Evolutionary conservation across 2,113 vertebrate species (phyloP).

Genomic region (rabbit (Oryctolagus cuniculus)): DNA sequence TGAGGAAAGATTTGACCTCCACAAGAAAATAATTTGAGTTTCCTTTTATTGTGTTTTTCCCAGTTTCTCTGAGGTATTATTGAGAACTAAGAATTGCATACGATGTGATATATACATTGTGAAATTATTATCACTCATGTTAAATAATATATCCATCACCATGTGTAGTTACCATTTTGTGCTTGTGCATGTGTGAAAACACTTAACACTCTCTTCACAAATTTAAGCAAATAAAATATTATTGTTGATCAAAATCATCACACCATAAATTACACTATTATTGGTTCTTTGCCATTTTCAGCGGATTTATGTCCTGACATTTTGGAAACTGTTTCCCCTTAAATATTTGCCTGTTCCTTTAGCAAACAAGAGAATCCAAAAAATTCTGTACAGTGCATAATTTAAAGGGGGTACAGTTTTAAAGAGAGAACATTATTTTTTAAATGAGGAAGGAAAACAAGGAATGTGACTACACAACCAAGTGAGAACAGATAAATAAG

Average conservation of each 20-base stretch:
- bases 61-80: neutral
- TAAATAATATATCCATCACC: neutral
- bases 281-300: neutral
- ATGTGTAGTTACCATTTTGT: neutral
- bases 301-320: neutral
- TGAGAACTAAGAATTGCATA: neutral
- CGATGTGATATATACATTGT: neutral
- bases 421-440: neutral
- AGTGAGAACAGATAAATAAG: neutral
- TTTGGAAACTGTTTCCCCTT: neutral
- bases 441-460: neutral
- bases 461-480: neutral
- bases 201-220: neutral
- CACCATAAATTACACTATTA: neutral
- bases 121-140: neutral
- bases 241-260: neutral
- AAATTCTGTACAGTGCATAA: neutral
- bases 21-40: neutral
- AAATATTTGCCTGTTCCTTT: neutral
- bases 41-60: neutral
- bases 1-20: neutral
- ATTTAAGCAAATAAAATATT: neutral
- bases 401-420: neutral
- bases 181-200: neutral
- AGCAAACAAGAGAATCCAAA: neutral